phyloP scores from a whole-genome alignment of 2,888 invertebrate species.

The Dendrolimus pini region DNA sequence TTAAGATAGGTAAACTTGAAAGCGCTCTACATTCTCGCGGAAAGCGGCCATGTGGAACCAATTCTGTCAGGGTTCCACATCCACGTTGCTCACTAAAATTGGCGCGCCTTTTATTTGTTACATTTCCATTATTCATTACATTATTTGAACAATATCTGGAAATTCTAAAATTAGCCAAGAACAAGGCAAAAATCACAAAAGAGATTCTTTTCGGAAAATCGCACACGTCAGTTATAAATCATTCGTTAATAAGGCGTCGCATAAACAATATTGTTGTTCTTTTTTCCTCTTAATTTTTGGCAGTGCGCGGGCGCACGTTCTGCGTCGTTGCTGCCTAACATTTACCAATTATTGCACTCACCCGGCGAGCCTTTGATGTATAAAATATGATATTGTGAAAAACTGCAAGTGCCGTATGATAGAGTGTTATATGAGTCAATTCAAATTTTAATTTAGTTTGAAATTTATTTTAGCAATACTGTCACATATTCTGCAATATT shows the following conservation, averaged over 20 bases:
- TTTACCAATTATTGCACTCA: constrained; percentile 45
- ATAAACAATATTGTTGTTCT: constrained; percentile 4
- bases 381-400: constrained; percentile 33
- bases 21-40: too few relatives aligned
- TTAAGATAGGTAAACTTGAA: too few relatives aligned
- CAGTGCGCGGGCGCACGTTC: not conserved
- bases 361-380: constrained; percentile 45
- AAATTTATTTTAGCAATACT: not conserved
- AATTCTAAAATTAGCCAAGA: not conserved
- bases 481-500: not conserved
- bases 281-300: not conserved
- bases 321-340: constrained; percentile 17
- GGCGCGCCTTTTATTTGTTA: too few relatives aligned
- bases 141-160: not conserved
- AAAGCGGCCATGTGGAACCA: too few relatives aligned
- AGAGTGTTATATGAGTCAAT: not conserved
- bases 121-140: not conserved
- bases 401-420: constrained; percentile 24
- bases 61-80: too few relatives aligned
- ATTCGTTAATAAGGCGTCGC: constrained; percentile 2
- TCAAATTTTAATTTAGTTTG: not conserved
- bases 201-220: not conserved
- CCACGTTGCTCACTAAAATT: too few relatives aligned
- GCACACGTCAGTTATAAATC: not conserved
- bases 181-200: not conserved